Percentiles rank a stretch among this genome's conserved stretches.
These are phyloP conservation scores for Leptobrachium ailaonicum DNA, from an alignment of 2,113 vertebrate genomes.

Conservation along the genomic window DNA sequence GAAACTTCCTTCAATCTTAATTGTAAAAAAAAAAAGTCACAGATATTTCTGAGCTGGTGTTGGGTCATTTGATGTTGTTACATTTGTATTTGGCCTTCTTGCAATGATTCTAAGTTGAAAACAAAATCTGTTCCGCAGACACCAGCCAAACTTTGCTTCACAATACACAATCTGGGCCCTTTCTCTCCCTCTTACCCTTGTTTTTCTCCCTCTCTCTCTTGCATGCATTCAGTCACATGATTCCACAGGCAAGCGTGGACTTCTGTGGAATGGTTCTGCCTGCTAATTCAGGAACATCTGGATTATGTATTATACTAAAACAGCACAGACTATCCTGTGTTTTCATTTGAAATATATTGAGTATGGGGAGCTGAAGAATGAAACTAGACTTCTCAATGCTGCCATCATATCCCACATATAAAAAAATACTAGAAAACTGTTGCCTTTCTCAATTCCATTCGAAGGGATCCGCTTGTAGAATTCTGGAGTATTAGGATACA, in stretches of 20 bases:
- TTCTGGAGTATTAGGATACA: no score
- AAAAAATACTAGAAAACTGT: neutral
- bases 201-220: neutral
- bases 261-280: neutral
- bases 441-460: no score
- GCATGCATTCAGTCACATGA: neutral
- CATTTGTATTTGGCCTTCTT: no score
- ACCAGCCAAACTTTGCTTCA: neutral
- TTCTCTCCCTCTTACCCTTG: slow-evolving; percentile 1
- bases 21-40: no score
- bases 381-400: neutral
- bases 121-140: no score
- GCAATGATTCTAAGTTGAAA: no score
- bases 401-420: neutral
- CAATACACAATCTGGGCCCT: neutral
- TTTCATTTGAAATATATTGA: neutral
- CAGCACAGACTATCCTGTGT: neutral
- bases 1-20: no score
- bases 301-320: slow-evolving; percentile 18
- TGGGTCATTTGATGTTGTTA: no score
- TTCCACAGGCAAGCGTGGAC: neutral
- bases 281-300: slow-evolving; percentile 6
- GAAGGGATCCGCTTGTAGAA: no score
- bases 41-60: no score
- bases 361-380: neutral